Percentiles rank a stretch among this genome's conserved stretches.
Conservation (phyloP, 2,888 invertebrate genomes). For the Diabrotica balteata region DNA sequence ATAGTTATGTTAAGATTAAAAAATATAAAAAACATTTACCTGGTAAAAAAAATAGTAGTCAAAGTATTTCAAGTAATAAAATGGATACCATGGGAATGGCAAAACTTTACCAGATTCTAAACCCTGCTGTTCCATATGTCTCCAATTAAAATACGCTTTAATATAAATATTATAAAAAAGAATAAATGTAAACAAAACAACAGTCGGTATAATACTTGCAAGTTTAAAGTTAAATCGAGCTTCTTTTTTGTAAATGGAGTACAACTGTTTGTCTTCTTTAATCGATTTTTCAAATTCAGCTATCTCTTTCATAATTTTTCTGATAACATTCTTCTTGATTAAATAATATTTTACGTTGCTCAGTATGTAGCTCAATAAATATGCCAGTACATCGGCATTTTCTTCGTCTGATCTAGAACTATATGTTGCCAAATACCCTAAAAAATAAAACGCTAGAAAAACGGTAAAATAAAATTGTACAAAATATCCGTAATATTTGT, state of each 20-base stretch:
- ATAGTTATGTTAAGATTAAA: too few species aligned
- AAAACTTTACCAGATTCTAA: conserved; percentile 1
- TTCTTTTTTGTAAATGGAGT: background rate
- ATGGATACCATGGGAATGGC: conserved; percentile 13
- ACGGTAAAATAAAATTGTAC: background rate
- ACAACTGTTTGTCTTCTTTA: background rate
- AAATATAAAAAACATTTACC: background rate
- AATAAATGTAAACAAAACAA: background rate
- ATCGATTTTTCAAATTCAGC: background rate
- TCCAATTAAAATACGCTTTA: background rate
- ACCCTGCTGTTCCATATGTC: background rate
- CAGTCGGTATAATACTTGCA: background rate
- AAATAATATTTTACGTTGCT: background rate
- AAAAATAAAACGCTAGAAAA: conserved; percentile 1
- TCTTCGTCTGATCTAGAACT: background rate
- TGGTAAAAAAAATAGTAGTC: conserved; percentile 6
- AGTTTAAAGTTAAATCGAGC: background rate
- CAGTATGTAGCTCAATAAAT: background rate
- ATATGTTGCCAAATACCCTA: background rate
- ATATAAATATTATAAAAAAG: too few species aligned
- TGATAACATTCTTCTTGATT: background rate
- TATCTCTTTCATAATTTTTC: background rate
- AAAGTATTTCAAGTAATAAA: background rate
- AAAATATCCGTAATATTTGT: background rate
- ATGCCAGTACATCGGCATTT: background rate